Evolutionary conservation across 2,797 vertebrate species (phyloP).

Genomic region (Poecilia wingei): DNA sequence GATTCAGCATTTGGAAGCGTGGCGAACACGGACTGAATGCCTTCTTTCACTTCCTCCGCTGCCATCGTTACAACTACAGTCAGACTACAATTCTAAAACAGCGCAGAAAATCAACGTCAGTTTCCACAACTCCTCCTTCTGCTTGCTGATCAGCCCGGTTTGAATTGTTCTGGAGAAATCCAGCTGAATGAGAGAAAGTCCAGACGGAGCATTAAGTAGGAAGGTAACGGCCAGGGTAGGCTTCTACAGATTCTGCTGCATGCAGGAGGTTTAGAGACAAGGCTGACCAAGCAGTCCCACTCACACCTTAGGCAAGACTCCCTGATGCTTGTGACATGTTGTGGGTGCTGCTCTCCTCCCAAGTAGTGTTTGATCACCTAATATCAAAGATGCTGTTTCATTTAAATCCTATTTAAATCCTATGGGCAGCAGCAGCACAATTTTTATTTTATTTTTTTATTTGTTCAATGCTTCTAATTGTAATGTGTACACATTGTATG

Average conservation of each 20-base stretch:
- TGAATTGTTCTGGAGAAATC: no score
- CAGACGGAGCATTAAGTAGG: no score
- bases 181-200: no score
- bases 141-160: no score
- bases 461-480: background rate
- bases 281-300: background rate
- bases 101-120: no score
- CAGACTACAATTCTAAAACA: no score
- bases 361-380: background rate
- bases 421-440: background rate
- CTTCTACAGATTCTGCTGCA: background rate
- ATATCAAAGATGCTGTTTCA: background rate
- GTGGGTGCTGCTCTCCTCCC: background rate
- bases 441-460: background rate
- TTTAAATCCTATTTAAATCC: background rate
- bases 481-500: background rate
- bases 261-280: background rate
- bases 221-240: no score
- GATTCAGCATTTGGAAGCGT: no score
- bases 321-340: background rate
- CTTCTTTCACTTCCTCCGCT: no score
- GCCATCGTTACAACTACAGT: no score
- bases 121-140: no score
- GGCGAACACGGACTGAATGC: no score
- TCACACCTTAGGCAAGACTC: background rate